phyloP scores from a whole-genome alignment of 1,140 invertebrate species.

The Apis laboriosa region DNA sequence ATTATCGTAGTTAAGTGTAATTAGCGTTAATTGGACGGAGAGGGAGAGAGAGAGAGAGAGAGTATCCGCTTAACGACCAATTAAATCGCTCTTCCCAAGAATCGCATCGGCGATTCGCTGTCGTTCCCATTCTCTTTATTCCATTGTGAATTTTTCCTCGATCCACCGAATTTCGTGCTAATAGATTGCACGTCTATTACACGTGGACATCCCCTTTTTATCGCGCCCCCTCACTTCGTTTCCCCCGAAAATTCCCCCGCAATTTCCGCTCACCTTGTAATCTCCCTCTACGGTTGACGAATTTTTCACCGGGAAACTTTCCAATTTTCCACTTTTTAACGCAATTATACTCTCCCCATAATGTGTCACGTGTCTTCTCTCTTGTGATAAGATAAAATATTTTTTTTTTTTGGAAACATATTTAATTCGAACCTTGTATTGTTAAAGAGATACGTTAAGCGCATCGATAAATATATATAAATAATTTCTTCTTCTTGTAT shows the following conservation, averaged over 20 bases:
- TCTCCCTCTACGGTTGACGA: not conserved
- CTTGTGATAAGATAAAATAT: no score
- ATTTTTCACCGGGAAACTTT: not conserved
- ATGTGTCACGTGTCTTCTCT: not conserved
- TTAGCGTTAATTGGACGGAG: constrained; percentile 59
- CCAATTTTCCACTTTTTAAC: constrained; percentile 1
- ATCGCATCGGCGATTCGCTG: constrained; percentile 33
- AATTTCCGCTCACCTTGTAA: not conserved
- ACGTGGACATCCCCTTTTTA: not conserved
- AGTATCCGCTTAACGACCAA: constrained; percentile 61
- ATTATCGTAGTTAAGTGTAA: constrained; percentile 58
- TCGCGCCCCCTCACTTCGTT: not conserved
- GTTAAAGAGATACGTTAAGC: no score
- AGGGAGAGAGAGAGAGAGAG: constrained; percentile 3
- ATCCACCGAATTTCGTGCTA: not conserved
- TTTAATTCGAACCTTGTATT: not conserved
- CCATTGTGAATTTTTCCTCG: not conserved
- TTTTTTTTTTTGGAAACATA: no score
- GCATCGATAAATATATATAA: no score
- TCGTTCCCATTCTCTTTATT: not conserved
- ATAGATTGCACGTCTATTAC: not conserved
- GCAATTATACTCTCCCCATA: not conserved
- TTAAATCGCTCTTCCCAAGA: constrained; percentile 56
- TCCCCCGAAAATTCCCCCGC: not conserved
- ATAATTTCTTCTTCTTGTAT: no score